Evolutionary conservation across 2,113 vertebrate genomes (phyloP).

Genomic region (Rhizomys pruinosus): DNA sequence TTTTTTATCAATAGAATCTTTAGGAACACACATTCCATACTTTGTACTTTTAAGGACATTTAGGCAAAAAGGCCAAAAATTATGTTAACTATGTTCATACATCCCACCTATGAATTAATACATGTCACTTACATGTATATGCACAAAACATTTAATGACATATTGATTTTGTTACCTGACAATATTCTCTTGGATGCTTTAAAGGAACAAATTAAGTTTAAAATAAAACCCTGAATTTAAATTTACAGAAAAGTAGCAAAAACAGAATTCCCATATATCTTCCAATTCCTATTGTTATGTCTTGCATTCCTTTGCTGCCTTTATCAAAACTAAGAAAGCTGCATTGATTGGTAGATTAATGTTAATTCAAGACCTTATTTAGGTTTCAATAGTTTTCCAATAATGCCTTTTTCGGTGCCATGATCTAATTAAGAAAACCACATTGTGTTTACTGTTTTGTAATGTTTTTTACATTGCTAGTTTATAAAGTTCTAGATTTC

Average conservation of each 20-base stretch:
- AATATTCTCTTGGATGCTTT: not conserved
- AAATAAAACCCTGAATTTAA: slow-evolving; percentile 6
- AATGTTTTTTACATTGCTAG: slow-evolving; percentile 6
- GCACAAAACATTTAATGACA: not conserved
- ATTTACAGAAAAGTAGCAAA: slow-evolving; percentile 15
- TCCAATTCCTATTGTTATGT: not conserved
- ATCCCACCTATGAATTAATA: fast-evolving
- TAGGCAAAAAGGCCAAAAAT: not conserved
- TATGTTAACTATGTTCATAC: not conserved
- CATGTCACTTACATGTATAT: fast-evolving
- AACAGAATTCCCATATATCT: not conserved
- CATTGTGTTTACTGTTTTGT: not conserved
- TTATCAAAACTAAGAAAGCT: slow-evolving; percentile 45
- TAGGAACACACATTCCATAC: not conserved
- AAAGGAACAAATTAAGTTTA: not conserved
- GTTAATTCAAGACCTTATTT: not conserved
- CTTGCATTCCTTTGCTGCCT: not conserved
- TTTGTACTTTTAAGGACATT: not conserved
- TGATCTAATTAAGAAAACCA: not conserved
- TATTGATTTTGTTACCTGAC: not conserved
- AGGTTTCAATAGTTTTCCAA: slow-evolving; percentile 1
- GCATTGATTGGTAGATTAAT: not conserved
- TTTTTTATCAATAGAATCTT: slow-evolving; percentile 21
- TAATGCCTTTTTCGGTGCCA: not conserved
- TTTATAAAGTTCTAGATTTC: slow-evolving; percentile 40